Evolutionary conservation across 2,888 invertebrate species (phyloP).

Genomic region (Eristalis intricaria): DNA sequence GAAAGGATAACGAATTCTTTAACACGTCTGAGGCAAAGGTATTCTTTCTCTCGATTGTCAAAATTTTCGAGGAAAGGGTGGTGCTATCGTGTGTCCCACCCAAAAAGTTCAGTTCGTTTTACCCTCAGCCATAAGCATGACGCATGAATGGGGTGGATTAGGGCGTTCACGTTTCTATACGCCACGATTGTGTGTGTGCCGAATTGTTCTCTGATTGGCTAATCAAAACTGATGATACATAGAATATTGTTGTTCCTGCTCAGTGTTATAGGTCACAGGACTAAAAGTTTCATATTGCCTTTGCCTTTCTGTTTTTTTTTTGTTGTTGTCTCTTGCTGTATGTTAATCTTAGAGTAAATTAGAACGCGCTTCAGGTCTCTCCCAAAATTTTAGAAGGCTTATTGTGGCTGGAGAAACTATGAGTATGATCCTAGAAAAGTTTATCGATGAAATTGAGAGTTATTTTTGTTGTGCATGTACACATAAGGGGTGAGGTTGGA

Average conservation of each 20-base stretch:
- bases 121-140: conserved; percentile 34
- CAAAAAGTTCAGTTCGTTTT: conserved; percentile 22
- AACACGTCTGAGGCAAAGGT: conserved; percentile 68
- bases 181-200: conserved; percentile 37
- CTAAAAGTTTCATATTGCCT: conserved; percentile 52
- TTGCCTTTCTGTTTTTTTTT: not conserved
- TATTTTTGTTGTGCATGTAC: conserved; percentile 55
- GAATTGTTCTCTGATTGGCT: conserved; percentile 57
- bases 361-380: conserved; percentile 68
- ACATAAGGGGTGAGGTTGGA: conserved; percentile 43
- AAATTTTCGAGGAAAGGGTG: conserved; percentile 58
- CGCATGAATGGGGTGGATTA: conserved; percentile 69
- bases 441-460: conserved; percentile 70
- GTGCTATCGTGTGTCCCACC: conserved; percentile 54
- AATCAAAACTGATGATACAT: conserved; percentile 50
- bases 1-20: conserved; percentile 81
- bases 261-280: conserved; percentile 71
- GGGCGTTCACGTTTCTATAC: conserved; percentile 43
- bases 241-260: conserved; percentile 57
- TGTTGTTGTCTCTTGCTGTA: conserved; percentile 7
- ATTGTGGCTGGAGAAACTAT: conserved; percentile 46
- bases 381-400: conserved; percentile 46
- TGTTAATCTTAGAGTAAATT: conserved; percentile 70
- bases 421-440: conserved; percentile 61
- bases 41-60: conserved; percentile 68